Conservation (phyloP, 2,797 vertebrate genomes). For the Gadopsis bispinosus region DNA sequence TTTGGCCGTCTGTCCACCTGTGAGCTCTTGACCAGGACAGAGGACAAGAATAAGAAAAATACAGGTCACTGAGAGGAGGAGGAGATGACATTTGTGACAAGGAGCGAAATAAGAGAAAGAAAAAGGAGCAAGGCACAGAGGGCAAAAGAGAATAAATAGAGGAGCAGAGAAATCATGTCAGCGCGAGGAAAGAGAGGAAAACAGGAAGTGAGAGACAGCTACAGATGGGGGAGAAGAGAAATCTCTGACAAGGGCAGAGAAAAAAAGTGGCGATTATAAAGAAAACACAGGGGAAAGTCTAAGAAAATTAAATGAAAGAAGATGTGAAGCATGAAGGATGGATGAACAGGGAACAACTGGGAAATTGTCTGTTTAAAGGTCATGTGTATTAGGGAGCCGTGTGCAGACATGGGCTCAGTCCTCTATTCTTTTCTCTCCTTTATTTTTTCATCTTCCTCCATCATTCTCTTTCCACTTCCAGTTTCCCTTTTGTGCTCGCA, state of each 20-base stretch:
- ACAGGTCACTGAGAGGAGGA: slow-evolving; percentile 17
- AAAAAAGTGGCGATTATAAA: background rate
- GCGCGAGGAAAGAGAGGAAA: background rate
- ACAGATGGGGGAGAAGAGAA: slow-evolving; percentile 4
- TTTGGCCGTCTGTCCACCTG: background rate
- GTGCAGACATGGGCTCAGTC: slow-evolving; percentile 40
- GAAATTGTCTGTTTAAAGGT: slow-evolving; percentile 63
- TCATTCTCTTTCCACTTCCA: slow-evolving; percentile 30
- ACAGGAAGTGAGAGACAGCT: background rate
- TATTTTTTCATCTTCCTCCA: slow-evolving; percentile 40
- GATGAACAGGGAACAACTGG: slow-evolving; percentile 39
- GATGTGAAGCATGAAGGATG: slow-evolving; percentile 29
- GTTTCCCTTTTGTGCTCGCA: slow-evolving; percentile 44
- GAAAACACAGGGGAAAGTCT: slow-evolving; percentile 4
- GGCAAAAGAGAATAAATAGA: background rate
- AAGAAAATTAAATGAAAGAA: slow-evolving; percentile 11
- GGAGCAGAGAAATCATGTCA: slow-evolving; percentile 6
- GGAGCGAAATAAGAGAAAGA: slow-evolving; percentile 1
- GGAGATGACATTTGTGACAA: slow-evolving; percentile 6
- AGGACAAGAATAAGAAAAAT: background rate
- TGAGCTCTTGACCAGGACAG: slow-evolving; percentile 5
- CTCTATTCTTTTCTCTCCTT: slow-evolving; percentile 32
- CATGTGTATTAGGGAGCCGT: slow-evolving; percentile 37
- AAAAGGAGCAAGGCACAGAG: background rate
- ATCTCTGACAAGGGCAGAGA: background rate